Evolutionary conservation across 2,797 vertebrate genomes (phyloP).

Genomic region (Mycteria americana): DNA sequence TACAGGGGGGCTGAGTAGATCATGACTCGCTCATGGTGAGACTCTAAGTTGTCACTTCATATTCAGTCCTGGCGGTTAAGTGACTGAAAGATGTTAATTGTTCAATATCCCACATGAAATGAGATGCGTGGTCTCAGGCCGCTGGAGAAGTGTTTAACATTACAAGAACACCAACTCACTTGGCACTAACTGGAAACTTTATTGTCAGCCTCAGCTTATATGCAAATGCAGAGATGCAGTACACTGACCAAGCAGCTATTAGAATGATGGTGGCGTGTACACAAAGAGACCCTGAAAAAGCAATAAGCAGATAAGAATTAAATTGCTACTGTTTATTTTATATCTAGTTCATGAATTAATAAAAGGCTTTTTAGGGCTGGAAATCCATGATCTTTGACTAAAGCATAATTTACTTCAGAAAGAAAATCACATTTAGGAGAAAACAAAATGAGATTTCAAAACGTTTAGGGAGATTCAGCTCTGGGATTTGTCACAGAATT

Average conservation of each 20-base stretch:
- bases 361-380: background rate
- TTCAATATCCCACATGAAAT: constrained; percentile 7
- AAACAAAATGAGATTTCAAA: background rate
- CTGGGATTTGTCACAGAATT: background rate
- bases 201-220: background rate
- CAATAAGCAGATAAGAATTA: background rate
- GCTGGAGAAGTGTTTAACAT: background rate
- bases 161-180: constrained; percentile 27
- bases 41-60: background rate
- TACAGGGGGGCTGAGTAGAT: background rate
- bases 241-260: background rate
- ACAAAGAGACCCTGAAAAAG: background rate
- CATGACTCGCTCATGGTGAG: background rate
- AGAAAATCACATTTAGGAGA: background rate
- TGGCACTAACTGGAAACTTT: constrained; percentile 7
- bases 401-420: background rate
- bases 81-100: constrained; percentile 37
- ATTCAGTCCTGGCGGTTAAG: background rate
- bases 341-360: constrained; percentile 12
- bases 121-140: constrained; percentile 5
- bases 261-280: background rate
- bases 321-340: constrained; percentile 16
- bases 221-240: background rate
- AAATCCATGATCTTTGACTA: background rate
- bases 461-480: background rate